Evolutionary conservation across 2,113 vertebrate species (phyloP).

Genomic region (Paradoxurus hermaphroditus): DNA sequence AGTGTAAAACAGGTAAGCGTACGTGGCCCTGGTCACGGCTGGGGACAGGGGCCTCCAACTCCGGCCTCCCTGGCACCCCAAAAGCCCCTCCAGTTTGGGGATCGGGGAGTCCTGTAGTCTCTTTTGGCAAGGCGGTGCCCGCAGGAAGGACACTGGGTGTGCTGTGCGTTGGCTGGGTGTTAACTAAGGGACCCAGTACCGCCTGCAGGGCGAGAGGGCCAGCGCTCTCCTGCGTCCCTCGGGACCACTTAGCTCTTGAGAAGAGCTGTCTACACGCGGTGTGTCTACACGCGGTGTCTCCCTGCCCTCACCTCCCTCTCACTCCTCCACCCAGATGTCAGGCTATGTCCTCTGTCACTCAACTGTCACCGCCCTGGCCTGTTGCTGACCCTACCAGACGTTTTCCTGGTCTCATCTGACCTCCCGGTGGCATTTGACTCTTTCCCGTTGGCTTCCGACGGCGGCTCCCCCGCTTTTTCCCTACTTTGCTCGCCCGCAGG

Average conservation of each 20-base stretch:
- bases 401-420: background rate
- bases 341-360: background rate
- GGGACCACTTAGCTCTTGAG: background rate
- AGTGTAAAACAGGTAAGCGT: background rate
- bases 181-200: background rate
- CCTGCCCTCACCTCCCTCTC: background rate
- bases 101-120: background rate
- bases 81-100: background rate
- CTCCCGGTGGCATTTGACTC: background rate
- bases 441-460: background rate
- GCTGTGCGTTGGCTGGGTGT: background rate
- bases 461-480: background rate
- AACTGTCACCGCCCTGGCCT: background rate
- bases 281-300: background rate
- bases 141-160: background rate
- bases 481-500: background rate
- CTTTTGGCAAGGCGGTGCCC: background rate
- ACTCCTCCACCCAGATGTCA: background rate
- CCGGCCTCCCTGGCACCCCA: background rate
- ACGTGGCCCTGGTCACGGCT: background rate
- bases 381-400: background rate
- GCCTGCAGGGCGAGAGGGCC: background rate
- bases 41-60: background rate
- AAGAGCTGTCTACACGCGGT: background rate
- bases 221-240: background rate